Percentiles rank a stretch among this genome's conserved stretches.
These are phyloP conservation scores for Poicephalus gulielmi DNA, from an alignment of 2,113 vertebrate genomes.

Conservation along the genomic window DNA sequence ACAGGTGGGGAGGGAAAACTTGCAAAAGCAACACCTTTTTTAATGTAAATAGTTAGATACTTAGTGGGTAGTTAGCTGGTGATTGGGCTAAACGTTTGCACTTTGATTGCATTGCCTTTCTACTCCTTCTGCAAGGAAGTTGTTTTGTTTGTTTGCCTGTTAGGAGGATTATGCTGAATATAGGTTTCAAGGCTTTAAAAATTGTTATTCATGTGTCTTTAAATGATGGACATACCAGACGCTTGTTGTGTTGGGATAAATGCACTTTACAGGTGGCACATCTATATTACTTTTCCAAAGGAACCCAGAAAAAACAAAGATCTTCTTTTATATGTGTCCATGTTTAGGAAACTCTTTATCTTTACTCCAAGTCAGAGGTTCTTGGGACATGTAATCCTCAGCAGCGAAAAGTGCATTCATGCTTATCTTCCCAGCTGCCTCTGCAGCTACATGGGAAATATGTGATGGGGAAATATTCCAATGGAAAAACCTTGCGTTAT, in stretches of 20 bases:
- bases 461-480: background rate
- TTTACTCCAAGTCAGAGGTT: background rate
- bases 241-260: background rate
- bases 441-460: background rate
- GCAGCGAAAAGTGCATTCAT: background rate
- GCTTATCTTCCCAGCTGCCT: background rate
- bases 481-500: background rate
- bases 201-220: slow-evolving; percentile 22
- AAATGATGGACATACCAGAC: slow-evolving; percentile 13
- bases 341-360: background rate
- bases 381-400: background rate
- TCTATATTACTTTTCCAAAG: background rate
- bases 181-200: slow-evolving; percentile 39
- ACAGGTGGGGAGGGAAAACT: background rate
- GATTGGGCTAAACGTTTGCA: slow-evolving; percentile 42
- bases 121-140: slow-evolving; percentile 42
- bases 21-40: slow-evolving; percentile 52
- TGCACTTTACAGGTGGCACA: background rate
- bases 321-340: background rate
- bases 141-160: slow-evolving; percentile 57
- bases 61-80: slow-evolving; percentile 53
- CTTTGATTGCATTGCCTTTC: slow-evolving; percentile 25
- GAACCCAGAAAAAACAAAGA: background rate
- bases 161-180: slow-evolving; percentile 41
- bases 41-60: slow-evolving; percentile 39